Conservation (phyloP, 2,113 vertebrate species). For the Chaetodon auriga region DNA sequence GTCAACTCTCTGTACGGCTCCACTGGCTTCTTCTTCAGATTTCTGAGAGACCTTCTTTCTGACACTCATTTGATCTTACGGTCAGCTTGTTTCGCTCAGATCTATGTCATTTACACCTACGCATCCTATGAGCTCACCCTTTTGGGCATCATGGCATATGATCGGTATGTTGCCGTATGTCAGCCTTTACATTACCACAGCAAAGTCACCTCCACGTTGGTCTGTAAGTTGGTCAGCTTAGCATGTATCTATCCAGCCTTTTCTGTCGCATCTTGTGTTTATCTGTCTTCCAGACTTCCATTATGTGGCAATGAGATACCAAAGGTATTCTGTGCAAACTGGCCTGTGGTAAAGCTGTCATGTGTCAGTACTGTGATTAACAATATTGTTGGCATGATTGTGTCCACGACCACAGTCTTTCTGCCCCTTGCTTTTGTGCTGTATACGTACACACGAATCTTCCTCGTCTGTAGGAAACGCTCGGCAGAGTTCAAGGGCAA, state of each 20-base stretch:
- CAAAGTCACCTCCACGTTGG: conserved; percentile 73
- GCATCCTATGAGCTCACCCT: conserved; percentile 82
- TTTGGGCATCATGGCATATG: conserved; percentile 83
- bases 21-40: conserved; percentile 78
- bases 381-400: conserved; percentile 67
- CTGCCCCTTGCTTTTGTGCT: conserved; percentile 70
- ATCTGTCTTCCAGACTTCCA: conserved; percentile 68
- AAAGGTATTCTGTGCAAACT: conserved; percentile 80
- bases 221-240: conserved; percentile 41
- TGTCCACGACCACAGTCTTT: conserved; percentile 50
- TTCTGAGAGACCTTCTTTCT: conserved; percentile 74
- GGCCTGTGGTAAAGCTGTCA: conserved; percentile 77
- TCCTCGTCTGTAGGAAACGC: conserved; percentile 66
- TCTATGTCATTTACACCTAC: conserved; percentile 80
- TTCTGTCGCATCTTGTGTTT: conserved; percentile 61
- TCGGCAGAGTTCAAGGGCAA: conserved; percentile 57
- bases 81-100: conserved; percentile 73
- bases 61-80: conserved; percentile 75
- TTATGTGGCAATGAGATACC: conserved; percentile 78
- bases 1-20: conserved; percentile 84
- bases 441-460: conserved; percentile 64
- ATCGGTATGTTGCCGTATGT: conserved; percentile 83
- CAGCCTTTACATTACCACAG: conserved; percentile 79
- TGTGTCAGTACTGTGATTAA: conserved; percentile 64
- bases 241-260: conserved; percentile 66